Percentiles rank a stretch among this genome's conserved stretches.
Evolutionary conservation across 2,797 vertebrate genomes (phyloP).

Genomic region (Craterocephalus amniculus): DNA sequence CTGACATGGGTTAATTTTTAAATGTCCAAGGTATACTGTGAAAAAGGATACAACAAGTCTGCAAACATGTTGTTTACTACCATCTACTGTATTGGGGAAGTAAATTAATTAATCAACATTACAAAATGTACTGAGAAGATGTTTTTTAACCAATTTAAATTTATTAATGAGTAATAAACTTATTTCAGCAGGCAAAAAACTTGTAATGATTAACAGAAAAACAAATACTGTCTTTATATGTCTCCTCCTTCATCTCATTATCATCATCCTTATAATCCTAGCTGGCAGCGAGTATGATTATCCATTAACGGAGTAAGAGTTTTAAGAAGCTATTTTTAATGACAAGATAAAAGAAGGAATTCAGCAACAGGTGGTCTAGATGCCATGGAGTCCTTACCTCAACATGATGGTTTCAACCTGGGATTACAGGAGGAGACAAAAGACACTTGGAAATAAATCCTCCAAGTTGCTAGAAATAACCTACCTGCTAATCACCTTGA

Average conservation of each 20-base stretch:
- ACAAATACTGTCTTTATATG: no score
- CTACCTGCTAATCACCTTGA: not conserved
- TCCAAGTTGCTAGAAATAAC: not conserved
- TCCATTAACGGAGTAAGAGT: not conserved
- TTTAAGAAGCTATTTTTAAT: not conserved
- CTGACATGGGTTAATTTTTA: not conserved
- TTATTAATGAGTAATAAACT: not conserved
- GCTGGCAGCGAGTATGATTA: not conserved
- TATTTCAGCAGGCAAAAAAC: no score
- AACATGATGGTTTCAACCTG: not conserved
- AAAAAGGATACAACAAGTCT: no score
- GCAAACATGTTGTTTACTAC: not conserved
- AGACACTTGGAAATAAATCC: not conserved
- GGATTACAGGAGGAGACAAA: not conserved
- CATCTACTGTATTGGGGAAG: not conserved
- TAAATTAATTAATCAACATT: not conserved
- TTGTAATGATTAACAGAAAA: no score
- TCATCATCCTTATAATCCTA: no score
- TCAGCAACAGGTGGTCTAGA: not conserved
- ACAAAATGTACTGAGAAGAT: slow-evolving; percentile 8
- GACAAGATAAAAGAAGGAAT: not conserved
- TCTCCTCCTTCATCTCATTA: no score
- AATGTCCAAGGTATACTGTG: not conserved
- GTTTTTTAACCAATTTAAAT: slow-evolving; percentile 8
- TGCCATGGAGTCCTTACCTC: not conserved